These are phyloP conservation scores for Phrynocephalus guinanensis DNA, from an alignment of 2,797 vertebrate genomes.

Conservation along the genomic window DNA sequence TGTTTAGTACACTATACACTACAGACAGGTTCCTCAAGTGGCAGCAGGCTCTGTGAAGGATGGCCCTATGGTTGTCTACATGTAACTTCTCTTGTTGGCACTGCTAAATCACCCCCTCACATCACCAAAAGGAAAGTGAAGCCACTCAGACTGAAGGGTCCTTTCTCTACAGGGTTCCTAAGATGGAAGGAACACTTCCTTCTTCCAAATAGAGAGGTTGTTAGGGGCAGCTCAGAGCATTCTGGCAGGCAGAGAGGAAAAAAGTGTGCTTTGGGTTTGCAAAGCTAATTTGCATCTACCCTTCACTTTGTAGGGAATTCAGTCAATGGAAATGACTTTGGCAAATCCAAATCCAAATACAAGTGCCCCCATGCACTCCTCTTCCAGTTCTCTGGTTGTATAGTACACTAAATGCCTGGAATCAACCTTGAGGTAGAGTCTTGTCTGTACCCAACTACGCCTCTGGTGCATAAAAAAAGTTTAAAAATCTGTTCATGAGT, in stretches of 20 bases:
- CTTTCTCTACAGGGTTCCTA: neutral
- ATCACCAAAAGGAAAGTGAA: neutral
- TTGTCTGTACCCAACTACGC: conserved; percentile 34
- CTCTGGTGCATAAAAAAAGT: neutral
- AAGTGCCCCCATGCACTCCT: neutral
- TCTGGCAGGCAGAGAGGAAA: neutral
- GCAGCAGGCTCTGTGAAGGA: neutral
- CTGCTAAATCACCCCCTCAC: neutral
- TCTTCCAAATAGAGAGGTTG: neutral
- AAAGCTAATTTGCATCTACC: neutral
- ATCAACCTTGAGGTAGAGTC: conserved; percentile 73
- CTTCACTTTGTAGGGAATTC: neutral
- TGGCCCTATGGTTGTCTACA: too few relatives aligned
- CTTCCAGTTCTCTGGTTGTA: neutral
- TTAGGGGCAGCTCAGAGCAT: neutral
- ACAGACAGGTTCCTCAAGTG: neutral
- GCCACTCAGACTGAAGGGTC: too few relatives aligned
- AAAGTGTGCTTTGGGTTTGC: neutral
- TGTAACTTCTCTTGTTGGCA: neutral
- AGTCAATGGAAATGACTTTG: neutral
- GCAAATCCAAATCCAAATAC: neutral
- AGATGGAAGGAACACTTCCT: too few relatives aligned
- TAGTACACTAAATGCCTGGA: conserved; percentile 46
- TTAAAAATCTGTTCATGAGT: conserved; percentile 13
- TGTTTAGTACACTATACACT: neutral